Conservation (phyloP, 1,140 invertebrate genomes). For the Diabrotica undecimpunctata region DNA sequence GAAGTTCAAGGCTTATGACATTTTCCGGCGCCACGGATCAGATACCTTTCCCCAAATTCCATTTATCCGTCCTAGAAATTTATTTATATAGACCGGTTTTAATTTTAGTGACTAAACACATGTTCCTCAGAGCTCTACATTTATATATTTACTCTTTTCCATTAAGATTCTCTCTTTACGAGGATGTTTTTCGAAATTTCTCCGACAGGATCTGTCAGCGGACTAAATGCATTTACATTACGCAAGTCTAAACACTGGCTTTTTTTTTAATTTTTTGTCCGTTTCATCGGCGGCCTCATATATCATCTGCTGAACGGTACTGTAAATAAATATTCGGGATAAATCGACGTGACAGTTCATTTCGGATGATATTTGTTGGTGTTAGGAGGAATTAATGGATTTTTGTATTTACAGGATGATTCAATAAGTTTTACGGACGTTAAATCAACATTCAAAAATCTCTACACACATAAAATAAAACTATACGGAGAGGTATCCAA, state of each 20-base stretch:
- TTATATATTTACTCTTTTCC: background rate
- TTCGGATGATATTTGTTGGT: no score
- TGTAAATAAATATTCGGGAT: background rate
- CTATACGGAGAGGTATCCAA: no score
- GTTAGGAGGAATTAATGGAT: no score
- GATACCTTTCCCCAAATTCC: no score
- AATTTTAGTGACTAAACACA: background rate
- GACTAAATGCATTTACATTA: constrained; percentile 22
- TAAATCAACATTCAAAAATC: no score
- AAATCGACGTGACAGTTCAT: background rate
- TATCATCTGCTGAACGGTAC: background rate
- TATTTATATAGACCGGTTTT: background rate
- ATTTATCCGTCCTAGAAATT: background rate
- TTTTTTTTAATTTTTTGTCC: background rate
- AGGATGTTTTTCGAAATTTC: background rate
- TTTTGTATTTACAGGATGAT: no score
- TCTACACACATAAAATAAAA: no score
- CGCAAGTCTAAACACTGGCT: constrained; percentile 14
- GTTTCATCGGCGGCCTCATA: background rate
- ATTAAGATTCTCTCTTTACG: background rate
- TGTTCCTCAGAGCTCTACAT: background rate
- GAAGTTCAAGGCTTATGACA: no score
- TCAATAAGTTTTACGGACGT: no score
- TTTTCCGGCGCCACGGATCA: no score
- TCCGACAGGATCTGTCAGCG: constrained; percentile 15